phyloP scores from a whole-genome alignment of 2,888 invertebrate genomes.

The Doris montereyensis region DNA sequence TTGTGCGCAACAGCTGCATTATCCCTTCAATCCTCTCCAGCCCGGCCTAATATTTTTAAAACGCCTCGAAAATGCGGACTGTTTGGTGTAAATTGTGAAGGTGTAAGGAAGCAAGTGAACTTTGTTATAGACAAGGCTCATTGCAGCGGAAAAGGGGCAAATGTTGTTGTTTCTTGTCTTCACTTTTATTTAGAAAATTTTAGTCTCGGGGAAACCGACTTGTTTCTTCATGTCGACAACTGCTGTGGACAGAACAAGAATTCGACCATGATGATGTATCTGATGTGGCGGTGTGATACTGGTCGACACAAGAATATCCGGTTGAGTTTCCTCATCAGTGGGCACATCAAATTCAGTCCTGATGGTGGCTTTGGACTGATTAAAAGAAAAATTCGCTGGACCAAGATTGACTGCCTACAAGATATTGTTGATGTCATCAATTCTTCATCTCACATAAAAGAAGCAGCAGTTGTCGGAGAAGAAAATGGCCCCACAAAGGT shows the following conservation, averaged over 20 bases:
- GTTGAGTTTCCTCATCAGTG: too few relatives aligned
- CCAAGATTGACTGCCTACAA: too few relatives aligned
- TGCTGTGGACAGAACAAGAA: conserved; percentile 34
- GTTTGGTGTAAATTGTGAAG: conserved; percentile 33
- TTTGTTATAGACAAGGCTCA: conserved; percentile 31
- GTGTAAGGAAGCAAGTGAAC: conserved; percentile 2
- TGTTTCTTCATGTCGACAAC: conserved; percentile 32
- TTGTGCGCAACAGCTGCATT: conserved; percentile 47
- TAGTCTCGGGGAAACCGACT: conserved; percentile 13
- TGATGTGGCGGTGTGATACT: too few relatives aligned
- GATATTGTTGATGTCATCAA: too few relatives aligned
- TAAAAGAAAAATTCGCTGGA: too few relatives aligned
- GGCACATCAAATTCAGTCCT: too few relatives aligned
- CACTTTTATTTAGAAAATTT: conserved; percentile 42
- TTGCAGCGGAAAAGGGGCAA: conserved; percentile 37
- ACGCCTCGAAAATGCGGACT: conserved; percentile 29
- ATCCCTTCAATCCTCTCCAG: conserved; percentile 46
- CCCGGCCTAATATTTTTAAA: conserved; percentile 48
- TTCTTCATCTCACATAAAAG: too few relatives aligned
- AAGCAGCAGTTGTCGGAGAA: too few relatives aligned
- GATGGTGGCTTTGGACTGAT: too few relatives aligned
- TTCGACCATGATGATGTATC: conserved; percentile 9
- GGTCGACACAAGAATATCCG: too few relatives aligned
- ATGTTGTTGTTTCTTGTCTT: conserved; percentile 34
- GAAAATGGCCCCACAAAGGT: too few relatives aligned